Evolutionary conservation across 2,113 vertebrate species (phyloP), one percentile per base, ranked within the genome.

Genomic region (Equus quagga): DNA sequence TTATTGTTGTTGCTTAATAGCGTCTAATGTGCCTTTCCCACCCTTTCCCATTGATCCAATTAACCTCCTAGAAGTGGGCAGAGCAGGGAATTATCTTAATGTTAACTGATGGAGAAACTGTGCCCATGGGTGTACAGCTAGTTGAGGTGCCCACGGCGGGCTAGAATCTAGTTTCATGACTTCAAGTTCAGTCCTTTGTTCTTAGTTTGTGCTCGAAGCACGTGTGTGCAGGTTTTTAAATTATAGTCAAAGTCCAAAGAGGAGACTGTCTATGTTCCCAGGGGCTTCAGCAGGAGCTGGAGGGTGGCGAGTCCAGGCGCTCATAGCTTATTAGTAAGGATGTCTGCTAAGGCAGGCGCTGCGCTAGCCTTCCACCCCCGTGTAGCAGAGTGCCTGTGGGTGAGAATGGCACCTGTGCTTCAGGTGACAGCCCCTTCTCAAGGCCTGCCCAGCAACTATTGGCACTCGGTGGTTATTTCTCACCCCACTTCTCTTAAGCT

Each of bases 361-460:
- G 0, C 0, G 65, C 12, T 33, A 31, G 80, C 36, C 0, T 65
- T 36, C 31, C 9, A 14, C 13, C 51, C 31, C 33, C 2, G 0
- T 5, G 6, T 2, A 49, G 26, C 7, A 12, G 60, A 51, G 26
- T 46, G 0, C 69, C 84, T 64, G n/a, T 51, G 12, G 62, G 82
- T 2, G 18, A 82, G 33, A 13, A 13, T 17, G 26, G 19, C 36
- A 21, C 13, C 23, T n/a, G 3, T 4, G 54, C 75, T 28, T 56
- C 36, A 2, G 60, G 3, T 7, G 46, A 11, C 58, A 33, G 19
- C 44, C 65, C 7, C 54, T 17, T 65, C 65, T 41, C 6, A 1
- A 2, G 33, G n/a, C 44, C 49, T 51, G 8, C 58, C 36, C 44
- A 14, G 33, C 78, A 41, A 2, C 76, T 56, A 46, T 46, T 46